These are phyloP conservation scores for Axinella damicornis DNA, from an alignment of 37 sponge, comb jelly and placozoan genomes.

Conservation along the genomic window DNA sequence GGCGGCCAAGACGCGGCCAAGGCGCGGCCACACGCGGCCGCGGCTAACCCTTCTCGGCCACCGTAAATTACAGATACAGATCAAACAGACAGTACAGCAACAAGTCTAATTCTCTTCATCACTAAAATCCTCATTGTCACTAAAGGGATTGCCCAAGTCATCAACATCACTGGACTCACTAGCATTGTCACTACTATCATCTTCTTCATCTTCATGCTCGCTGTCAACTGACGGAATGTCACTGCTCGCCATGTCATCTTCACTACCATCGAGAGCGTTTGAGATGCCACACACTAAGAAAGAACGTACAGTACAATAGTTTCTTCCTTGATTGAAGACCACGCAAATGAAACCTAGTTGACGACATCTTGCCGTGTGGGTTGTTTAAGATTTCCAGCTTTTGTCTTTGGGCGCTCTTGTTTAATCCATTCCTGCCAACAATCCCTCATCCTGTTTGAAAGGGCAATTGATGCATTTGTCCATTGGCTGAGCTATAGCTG, in stretches of 20 bases:
- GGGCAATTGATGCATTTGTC: conserved; percentile 22
- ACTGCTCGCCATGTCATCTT: background rate
- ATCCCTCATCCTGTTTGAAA: conserved; percentile 5
- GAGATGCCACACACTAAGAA: conserved; percentile 33
- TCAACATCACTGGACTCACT: too few relatives aligned
- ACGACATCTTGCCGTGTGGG: conserved; percentile 30
- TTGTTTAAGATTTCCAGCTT: conserved; percentile 16
- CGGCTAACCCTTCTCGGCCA: too few relatives aligned
- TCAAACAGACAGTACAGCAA: too few relatives aligned
- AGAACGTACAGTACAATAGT: background rate
- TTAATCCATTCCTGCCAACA: conserved; percentile 15
- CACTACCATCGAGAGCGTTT: conserved; percentile 6
- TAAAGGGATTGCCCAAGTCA: too few relatives aligned
- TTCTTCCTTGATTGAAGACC: background rate
- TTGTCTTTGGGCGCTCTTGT: background rate
- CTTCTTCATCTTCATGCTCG: background rate
- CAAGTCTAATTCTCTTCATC: too few relatives aligned
- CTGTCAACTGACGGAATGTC: background rate
- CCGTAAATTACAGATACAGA: too few relatives aligned
- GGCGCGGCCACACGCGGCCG: too few relatives aligned
- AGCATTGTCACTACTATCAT: background rate
- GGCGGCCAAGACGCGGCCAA: too few relatives aligned
- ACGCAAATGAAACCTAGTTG: conserved; percentile 16
- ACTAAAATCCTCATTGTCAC: too few relatives aligned
- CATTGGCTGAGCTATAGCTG: too few relatives aligned